These are phyloP conservation scores for Clinocottus analis DNA, from an alignment of 2,113 vertebrate genomes.

Conservation along the genomic window DNA sequence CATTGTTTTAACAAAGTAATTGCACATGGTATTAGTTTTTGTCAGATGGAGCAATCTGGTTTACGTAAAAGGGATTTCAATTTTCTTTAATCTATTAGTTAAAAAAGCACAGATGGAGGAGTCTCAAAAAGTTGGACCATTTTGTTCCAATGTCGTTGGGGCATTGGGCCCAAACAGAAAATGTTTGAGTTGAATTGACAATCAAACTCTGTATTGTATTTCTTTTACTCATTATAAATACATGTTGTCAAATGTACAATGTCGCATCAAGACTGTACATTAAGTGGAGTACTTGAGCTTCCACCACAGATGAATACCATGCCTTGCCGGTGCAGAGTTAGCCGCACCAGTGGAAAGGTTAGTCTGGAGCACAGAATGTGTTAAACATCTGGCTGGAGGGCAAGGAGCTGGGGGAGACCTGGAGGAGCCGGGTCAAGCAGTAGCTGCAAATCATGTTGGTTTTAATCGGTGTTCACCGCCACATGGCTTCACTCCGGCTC, in stretches of 20 bases:
- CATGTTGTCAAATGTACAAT: background rate
- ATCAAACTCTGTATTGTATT: background rate
- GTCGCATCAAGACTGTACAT: background rate
- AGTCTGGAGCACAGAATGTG: background rate
- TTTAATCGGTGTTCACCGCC: background rate
- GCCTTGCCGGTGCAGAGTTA: background rate
- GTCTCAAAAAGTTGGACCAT: no score
- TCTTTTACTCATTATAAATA: background rate
- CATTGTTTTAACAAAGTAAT: no score
- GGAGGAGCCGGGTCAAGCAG: slow-evolving; percentile 4
- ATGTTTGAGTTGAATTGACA: no score
- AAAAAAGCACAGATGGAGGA: no score
- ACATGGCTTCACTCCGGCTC: background rate
- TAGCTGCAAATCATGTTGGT: background rate
- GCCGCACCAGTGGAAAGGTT: background rate
- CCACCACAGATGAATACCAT: background rate
- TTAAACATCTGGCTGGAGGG: slow-evolving; percentile 51
- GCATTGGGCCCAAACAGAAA: no score
- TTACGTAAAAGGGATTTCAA: no score
- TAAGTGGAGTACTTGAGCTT: background rate
- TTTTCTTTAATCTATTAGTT: no score
- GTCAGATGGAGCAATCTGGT: no score
- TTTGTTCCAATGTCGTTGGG: no score
- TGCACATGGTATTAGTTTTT: no score
- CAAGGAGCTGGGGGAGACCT: slow-evolving; percentile 34